Conservation (phyloP, 2,113 vertebrate genomes). For the Malurus elegans region DNA sequence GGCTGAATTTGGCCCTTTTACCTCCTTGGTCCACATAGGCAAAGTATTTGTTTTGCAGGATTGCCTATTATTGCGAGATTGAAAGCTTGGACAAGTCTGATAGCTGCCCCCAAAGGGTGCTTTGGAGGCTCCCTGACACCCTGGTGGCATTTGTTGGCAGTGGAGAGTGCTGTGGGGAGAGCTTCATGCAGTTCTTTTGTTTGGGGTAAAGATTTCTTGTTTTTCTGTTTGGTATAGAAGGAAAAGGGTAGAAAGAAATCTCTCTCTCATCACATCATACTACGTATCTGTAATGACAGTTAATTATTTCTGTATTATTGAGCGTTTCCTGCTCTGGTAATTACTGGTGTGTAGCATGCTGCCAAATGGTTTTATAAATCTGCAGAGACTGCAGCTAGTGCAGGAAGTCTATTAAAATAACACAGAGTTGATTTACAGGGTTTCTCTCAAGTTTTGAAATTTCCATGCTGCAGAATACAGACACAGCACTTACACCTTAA, state of each 20-base stretch:
- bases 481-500: not conserved
- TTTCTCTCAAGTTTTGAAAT: not conserved
- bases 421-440: not conserved
- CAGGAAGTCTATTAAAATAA: not conserved
- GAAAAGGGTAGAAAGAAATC: not conserved
- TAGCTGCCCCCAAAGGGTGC: not conserved
- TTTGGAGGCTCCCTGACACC: not conserved
- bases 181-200: not conserved
- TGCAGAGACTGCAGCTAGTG: constrained; percentile 1
- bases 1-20: not conserved
- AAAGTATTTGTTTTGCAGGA: not conserved
- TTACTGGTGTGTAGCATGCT: constrained; percentile 12
- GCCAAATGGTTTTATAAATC: constrained; percentile 28
- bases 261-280: not conserved
- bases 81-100: not conserved
- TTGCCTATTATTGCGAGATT: not conserved
- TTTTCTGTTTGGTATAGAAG: not conserved
- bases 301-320: constrained; percentile 6
- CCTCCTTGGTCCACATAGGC: not conserved
- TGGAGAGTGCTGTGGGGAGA: not conserved
- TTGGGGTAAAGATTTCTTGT: not conserved
- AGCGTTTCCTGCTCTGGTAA: constrained; percentile 7
- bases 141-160: not conserved
- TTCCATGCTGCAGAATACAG: not conserved
- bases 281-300: not conserved